phyloP scores from a whole-genome alignment of 2,888 invertebrate genomes.

The Trachelus troglodyta region DNA sequence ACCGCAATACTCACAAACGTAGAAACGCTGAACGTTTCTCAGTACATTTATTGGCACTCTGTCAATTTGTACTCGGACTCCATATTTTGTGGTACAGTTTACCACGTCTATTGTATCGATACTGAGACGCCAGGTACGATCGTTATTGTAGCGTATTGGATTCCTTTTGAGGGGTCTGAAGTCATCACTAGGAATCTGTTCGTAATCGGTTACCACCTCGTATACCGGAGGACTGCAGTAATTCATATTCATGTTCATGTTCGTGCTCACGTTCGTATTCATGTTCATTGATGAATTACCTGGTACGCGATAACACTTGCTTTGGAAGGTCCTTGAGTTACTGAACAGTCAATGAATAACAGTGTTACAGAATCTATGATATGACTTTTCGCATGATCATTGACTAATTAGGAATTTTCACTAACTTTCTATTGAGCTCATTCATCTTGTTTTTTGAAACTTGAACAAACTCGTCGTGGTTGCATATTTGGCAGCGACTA shows the following conservation, averaged over 20 bases:
- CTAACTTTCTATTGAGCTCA: slow-evolving; percentile 48
- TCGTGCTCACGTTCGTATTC: background rate
- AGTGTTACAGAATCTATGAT: background rate
- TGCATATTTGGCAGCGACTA: slow-evolving; percentile 76
- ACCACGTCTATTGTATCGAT: slow-evolving; percentile 61
- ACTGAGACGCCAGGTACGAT: slow-evolving; percentile 55
- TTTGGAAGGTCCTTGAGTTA: slow-evolving; percentile 10
- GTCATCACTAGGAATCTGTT: slow-evolving; percentile 11
- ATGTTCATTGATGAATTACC: background rate
- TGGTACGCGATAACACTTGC: slow-evolving; percentile 10
- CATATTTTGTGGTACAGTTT: slow-evolving; percentile 69
- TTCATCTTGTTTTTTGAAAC: slow-evolving; percentile 64
- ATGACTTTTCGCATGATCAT: background rate
- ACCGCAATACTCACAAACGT: slow-evolving; percentile 80
- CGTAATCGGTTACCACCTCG: background rate
- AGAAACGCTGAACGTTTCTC: slow-evolving; percentile 70
- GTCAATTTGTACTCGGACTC: slow-evolving; percentile 70
- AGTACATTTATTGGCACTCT: slow-evolving; percentile 66
- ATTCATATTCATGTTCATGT: background rate
- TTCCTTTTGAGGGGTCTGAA: slow-evolving; percentile 6
- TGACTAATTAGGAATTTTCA: background rate
- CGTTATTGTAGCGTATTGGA: slow-evolving; percentile 10
- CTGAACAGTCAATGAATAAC: slow-evolving; percentile 7
- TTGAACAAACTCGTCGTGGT: slow-evolving; percentile 66
- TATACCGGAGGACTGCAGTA: slow-evolving; percentile 6